Evolutionary conservation across 37 sponge, comb jelly and placozoan species (phyloP), one percentile per base, ranked within the genome.

Genomic region (Corticium candelabrum): DNA sequence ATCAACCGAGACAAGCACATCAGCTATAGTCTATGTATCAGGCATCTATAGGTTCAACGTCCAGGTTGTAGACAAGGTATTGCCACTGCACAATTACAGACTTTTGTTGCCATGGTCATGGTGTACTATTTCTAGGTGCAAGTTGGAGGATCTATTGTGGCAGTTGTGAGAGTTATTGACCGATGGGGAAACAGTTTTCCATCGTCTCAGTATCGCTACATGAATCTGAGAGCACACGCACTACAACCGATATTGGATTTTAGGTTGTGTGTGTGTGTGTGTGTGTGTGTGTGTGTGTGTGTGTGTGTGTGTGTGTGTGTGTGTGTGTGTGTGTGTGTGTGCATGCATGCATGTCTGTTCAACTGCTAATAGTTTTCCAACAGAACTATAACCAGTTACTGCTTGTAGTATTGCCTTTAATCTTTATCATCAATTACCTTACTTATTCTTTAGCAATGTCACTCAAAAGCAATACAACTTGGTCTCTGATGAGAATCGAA

Each of bases 81-180:
- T 38, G n/a, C n/a, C n/a, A n/a, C n/a, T n/a, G n/a, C n/a, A n/a
- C n/a, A n/a, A n/a, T n/a, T n/a, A n/a, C n/a, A n/a, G n/a, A n/a
- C n/a, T n/a, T n/a, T n/a, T n/a, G n/a, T n/a, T n/a, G n/a, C n/a
- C n/a, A n/a, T n/a, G n/a, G n/a, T n/a, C n/a, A n/a, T n/a, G n/a
- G n/a, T n/a, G n/a, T n/a, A n/a, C 37, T 35, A 35, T 74, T 33
- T 76, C 35, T 3, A 84, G 84, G 88, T 88, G 0, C 88, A 93
- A 77, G 80, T 93, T 2, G 90, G 80, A 1, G 80, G 69, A 38
- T 62, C 80, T 29, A 87, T 83, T 29, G 40, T 81, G 40, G 94
- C 91, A 1, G 76, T 79, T 73, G 86, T 93, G 31, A 77, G 75
- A 35, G 81, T 93, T 1, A 38, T 90, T 38, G 88, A 90, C 69